Evolutionary conservation across 2,113 vertebrate genomes (phyloP).

Genomic region (Felis chaus): DNA sequence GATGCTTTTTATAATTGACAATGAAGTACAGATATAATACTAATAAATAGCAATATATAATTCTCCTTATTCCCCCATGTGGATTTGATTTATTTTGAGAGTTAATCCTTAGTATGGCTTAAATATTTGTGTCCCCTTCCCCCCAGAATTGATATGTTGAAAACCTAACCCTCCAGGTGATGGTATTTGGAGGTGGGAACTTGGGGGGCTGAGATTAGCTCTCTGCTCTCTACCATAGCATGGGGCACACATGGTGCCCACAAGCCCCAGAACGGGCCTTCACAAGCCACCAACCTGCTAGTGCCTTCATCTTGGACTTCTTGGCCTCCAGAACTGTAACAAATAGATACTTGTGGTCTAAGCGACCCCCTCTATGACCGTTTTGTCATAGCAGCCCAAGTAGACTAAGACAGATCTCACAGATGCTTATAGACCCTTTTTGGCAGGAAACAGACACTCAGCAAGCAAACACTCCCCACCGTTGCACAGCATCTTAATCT

Average conservation of each 20-base stretch:
- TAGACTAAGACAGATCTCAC: background rate
- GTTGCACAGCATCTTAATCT: background rate
- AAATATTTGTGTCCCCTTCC: background rate
- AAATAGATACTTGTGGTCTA: background rate
- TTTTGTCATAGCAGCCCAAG: background rate
- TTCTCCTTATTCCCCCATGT: background rate
- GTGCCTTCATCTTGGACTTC: background rate
- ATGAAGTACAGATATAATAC: background rate
- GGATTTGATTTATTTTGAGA: background rate
- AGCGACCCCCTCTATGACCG: background rate
- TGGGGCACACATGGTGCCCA: background rate
- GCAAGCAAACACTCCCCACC: background rate
- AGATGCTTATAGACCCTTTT: background rate
- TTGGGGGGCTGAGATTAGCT: background rate
- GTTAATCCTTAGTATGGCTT: background rate
- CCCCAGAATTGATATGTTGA: background rate
- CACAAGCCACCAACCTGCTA: background rate
- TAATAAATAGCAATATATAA: background rate
- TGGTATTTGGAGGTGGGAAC: background rate
- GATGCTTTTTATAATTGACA: background rate
- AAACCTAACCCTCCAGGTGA: background rate
- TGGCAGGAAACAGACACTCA: background rate
- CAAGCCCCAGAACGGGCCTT: background rate
- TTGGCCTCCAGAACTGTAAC: background rate
- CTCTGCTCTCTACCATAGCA: background rate